Percentiles rank a stretch among this genome's conserved stretches.
phyloP scores from a whole-genome alignment of 2,888 invertebrate genomes.

The Campoplex capitator region DNA sequence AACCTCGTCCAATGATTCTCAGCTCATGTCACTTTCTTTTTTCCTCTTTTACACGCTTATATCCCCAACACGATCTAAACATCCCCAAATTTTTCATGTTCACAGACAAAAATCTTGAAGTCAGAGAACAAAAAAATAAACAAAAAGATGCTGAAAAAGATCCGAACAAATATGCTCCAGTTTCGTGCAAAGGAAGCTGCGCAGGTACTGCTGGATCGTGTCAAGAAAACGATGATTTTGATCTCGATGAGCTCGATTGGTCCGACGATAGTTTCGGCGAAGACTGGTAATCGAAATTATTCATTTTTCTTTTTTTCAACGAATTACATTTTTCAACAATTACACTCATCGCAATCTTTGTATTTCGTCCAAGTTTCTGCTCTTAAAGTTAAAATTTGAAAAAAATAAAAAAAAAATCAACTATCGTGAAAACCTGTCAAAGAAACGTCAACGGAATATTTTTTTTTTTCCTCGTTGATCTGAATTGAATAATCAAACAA shows the following conservation, averaged over 20 bases:
- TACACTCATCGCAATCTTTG: neutral
- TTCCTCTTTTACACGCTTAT: conserved; percentile 70
- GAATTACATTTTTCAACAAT: no score
- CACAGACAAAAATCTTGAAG: conserved; percentile 33
- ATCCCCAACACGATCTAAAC: neutral
- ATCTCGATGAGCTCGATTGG: conserved; percentile 51
- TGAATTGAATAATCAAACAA: no score
- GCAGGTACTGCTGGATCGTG: neutral
- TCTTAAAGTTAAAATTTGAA: neutral
- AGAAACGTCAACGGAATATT: neutral
- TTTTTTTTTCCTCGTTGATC: no score
- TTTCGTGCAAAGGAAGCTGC: conserved; percentile 7
- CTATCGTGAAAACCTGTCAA: neutral
- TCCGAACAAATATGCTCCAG: neutral
- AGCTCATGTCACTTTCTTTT: conserved; percentile 44
- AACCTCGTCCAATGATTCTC: conserved; percentile 13
- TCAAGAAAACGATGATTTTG: conserved; percentile 1
- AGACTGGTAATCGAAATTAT: conserved; percentile 10
- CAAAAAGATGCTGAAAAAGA: neutral
- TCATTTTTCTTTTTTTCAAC: no score
- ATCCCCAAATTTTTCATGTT: neutral
- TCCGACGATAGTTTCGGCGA: conserved; percentile 33
- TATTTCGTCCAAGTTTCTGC: neutral
- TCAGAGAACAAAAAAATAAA: neutral
- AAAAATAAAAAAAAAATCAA: neutral